Evolutionary conservation across 2,888 invertebrate species (phyloP), one percentile per base, ranked within the genome.

Genomic region (Perizoma flavofasciatum): DNA sequence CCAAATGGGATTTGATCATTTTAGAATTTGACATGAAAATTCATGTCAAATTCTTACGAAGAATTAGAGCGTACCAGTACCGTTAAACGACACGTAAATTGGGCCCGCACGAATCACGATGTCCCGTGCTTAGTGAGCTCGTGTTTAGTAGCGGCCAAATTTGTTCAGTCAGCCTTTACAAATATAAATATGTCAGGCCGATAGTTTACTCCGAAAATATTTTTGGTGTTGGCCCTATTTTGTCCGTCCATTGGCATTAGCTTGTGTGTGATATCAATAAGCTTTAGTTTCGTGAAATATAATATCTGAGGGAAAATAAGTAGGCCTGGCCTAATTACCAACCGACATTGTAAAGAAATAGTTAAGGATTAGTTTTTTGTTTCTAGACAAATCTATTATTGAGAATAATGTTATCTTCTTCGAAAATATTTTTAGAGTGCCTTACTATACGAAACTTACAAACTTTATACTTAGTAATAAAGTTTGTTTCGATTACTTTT

Each of bases 131-230:
- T 59, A 59, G 43, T 5, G 40, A 59, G 10, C 40, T 45, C 44
- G 47, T 61, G 64, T 65, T 56, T 56, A 60, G 40, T 49, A 39
- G 40, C 37, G 57, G n/a, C 58, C 59, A 53, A 55, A 59, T 63
- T 63, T 59, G 63, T 63, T 59, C 59, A 63, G 63, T 55, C 65
- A 65, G 59, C 52, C 63, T 48, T 60, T 52, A 50, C 22, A 22
- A 22, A 22, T 22, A 22, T 58, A 64, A 60, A 63, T 59, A 57
- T 52, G 60, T 58, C 50, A 59, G 7, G 6, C 39, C 44, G 39
- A 33, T 50, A 44, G 51, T 58, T 55, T 59, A 40, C 59, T 44
- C 41, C 44, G 49, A 55, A 49, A 51, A 63, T 50, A 58, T 52
- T 46, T 39, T n/a, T 11, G 47, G 22, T 49, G 39, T 49, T 34